These are phyloP conservation scores for Heliopora coerulea DNA, from an alignment of 92 coral and sea anemone species.

Conservation along the genomic window DNA sequence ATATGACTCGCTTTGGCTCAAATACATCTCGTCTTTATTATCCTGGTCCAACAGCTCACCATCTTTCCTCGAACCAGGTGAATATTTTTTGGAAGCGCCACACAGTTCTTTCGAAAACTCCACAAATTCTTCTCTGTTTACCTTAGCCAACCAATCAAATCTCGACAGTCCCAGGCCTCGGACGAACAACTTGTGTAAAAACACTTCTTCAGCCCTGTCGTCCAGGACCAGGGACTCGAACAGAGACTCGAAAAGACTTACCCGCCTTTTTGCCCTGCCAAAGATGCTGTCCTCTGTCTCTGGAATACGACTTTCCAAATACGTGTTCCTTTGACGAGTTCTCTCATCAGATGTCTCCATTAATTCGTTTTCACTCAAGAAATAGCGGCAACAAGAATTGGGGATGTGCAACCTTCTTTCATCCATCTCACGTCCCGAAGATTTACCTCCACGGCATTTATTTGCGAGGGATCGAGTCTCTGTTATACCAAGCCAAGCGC, in stretches of 20 bases:
- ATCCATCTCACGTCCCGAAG: constrained; percentile 53
- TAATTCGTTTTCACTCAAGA: constrained; percentile 45
- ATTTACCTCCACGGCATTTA: constrained; percentile 53
- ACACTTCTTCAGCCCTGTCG: constrained; percentile 85
- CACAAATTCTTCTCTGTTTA: no score
- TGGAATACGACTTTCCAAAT: constrained; percentile 36
- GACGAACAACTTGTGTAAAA: constrained; percentile 67
- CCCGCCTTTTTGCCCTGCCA: constrained; percentile 59
- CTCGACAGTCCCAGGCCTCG: constrained; percentile 10
- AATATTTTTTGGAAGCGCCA: no score
- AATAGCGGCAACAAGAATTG: no score
- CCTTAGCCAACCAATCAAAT: constrained; percentile 12
- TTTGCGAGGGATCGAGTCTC: constrained; percentile 39
- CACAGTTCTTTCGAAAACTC: no score
- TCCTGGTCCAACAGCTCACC: no score
- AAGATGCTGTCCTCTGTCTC: constrained; percentile 49
- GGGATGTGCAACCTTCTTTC: constrained; percentile 52
- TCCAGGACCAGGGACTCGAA: constrained; percentile 73
- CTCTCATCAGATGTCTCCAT: background rate
- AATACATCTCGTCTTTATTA: no score
- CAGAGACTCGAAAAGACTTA: constrained; percentile 70
- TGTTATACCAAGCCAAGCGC: constrained; percentile 71
- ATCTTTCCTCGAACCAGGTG: no score
- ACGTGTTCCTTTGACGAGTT: background rate
- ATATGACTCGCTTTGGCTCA: background rate